Base-by-base conservation (phyloP, 1,140 invertebrate genomes). In the Cydia amplana region DNA sequence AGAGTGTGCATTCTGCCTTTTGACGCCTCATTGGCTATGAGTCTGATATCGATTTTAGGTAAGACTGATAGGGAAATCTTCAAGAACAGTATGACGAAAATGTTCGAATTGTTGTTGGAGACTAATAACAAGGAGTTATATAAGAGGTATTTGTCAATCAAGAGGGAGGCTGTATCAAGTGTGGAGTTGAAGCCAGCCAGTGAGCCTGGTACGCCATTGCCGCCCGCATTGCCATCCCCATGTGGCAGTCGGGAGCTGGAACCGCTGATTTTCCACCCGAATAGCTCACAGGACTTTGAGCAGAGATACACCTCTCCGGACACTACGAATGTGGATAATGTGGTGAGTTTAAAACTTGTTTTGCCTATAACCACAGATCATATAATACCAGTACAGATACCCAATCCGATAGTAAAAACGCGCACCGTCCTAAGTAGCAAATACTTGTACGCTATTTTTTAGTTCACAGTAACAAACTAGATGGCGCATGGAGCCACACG, bases 1-100 rank as follows among this genome's bases (percentile, higher is more conserved):
- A 77, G 90, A 20, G 75, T 92, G 6, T 85, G 83, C 16, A 91
- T 92, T 43, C 74, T 92, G 72, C 87, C 88, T 0, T 86, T 79
- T 73, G 86, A 90, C 1, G 65, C 82, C 16, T 20, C 63, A 4
- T 75, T 91, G 14, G 80, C 79, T 3, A 72, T 72, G 10, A 81
- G 83, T 1, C 60, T 92, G 46, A 67, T 91, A n/a, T 72, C 81
- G 5, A 85, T 92, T 2, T 77, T 92, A 18, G 78, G 77, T 32
- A 79, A 80, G 20, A 88, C 87, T 0, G 82, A 87, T 51, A 0
- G 75, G 12, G 76, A 65, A 40, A 84, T 92, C 77, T 86, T 88
- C n/a, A 28, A 67, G 10, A 85, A 86, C 64, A 46, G 77, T 1
- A 85, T 85, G 83, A 87, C 86, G 10, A 73, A 25, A 1, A 36